Evolutionary conservation across 2,888 invertebrate species (phyloP).

Genomic region (Plebejus melissa): DNA sequence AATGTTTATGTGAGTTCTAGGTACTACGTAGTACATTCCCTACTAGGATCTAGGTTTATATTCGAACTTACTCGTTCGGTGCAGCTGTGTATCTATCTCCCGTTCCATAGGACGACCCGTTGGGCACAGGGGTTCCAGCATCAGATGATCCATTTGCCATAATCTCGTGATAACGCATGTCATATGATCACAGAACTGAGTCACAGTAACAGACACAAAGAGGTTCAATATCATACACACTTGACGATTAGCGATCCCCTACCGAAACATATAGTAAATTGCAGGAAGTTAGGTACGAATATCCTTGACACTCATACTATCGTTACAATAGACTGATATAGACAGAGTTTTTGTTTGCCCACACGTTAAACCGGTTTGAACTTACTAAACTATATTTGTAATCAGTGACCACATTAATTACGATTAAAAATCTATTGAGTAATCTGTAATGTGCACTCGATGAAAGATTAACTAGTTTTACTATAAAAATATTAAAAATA

Average conservation of each 20-base stretch:
- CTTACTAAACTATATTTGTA: background rate
- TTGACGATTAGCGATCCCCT: constrained; percentile 5
- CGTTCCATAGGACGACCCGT: constrained; percentile 65
- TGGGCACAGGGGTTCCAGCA: constrained; percentile 42
- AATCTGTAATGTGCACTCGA: background rate
- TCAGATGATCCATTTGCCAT: constrained; percentile 55
- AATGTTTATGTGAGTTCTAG: too few species aligned
- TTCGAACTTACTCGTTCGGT: constrained; percentile 68
- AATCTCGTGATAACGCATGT: constrained; percentile 54
- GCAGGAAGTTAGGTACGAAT: constrained; percentile 58
- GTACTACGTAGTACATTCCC: too few species aligned
- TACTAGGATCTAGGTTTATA: background rate
- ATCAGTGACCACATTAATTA: background rate
- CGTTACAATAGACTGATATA: background rate
- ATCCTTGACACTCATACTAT: constrained; percentile 68
- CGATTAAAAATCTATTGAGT: background rate
- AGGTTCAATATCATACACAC: constrained; percentile 37
- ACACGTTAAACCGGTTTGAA: background rate
- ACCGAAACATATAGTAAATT: constrained; percentile 16
- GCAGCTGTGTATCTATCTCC: constrained; percentile 71
- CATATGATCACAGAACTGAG: constrained; percentile 52
- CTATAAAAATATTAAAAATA: background rate
- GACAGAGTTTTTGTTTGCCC: background rate
- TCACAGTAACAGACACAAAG: background rate
- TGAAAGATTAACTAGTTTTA: background rate